Evolutionary conservation across 2,888 invertebrate genomes (phyloP).

Genomic region (Galeopsomyia nigrocyanea): DNA sequence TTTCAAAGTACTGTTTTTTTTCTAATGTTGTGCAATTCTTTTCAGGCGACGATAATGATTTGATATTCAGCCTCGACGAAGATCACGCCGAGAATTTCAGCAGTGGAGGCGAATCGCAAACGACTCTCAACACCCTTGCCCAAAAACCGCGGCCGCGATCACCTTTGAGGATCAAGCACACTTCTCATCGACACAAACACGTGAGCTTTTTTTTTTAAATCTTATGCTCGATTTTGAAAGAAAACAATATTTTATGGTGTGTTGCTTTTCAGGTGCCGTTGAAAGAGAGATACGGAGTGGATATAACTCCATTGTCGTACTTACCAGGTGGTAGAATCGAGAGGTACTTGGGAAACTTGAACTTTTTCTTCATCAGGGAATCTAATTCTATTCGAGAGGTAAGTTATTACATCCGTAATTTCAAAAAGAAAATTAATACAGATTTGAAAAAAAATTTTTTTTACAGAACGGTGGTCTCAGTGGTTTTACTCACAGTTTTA

Average conservation of each 20-base stretch:
- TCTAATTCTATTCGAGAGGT: conserved; percentile 91
- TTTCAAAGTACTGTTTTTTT: not conserved
- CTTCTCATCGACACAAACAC: conserved; percentile 62
- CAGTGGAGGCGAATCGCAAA: conserved; percentile 27
- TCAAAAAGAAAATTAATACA: not conserved
- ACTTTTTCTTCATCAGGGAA: conserved; percentile 96
- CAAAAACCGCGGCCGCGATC: conserved; percentile 72
- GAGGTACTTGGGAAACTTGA: conserved; percentile 88
- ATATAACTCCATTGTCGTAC: conserved; percentile 86
- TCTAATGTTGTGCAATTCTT: conserved; percentile 21
- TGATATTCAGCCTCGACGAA: conserved; percentile 88
- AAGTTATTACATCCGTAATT: conserved; percentile 38
- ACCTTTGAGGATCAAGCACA: conserved; percentile 68
- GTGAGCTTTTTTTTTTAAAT: conserved; percentile 26
- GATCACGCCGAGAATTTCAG: conserved; percentile 72
- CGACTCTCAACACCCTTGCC: conserved; percentile 51
- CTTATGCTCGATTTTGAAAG: not conserved
- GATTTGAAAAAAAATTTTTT: not conserved
- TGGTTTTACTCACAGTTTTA: conserved; percentile 94
- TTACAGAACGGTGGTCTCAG: conserved; percentile 87
- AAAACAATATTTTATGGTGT: not conserved
- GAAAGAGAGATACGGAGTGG: conserved; percentile 76
- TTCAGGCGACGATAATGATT: conserved; percentile 76
- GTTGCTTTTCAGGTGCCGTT: conserved; percentile 60
- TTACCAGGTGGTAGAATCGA: conserved; percentile 84